Base-by-base conservation (phyloP, 2,888 invertebrate genomes). In the Abscondita cerata region DNA sequence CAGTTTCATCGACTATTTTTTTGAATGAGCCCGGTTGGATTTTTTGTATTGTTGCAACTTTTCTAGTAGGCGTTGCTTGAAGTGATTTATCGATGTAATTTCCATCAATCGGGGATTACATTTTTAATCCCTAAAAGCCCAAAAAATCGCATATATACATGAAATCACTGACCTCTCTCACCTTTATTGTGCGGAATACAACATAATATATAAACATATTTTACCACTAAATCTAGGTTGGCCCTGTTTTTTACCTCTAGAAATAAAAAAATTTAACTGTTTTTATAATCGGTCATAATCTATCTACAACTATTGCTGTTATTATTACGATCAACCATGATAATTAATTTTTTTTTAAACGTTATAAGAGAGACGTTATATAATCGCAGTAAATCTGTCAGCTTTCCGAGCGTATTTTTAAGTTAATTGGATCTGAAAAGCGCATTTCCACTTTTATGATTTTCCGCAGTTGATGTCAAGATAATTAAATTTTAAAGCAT, bases 401-500 rank as follows among this genome's bases (percentile, higher is more conserved):
- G 71, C 66, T 51, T 71, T 63, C 58, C 67, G 68, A 63, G 69
- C 71, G 72, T 71, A 72, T 76, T 76, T 76, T 74, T 73, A 74
- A 76, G 74, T 76, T 78, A 78, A 77, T 78, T 77, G 75, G 68
- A 75, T 75, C 70, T 75, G 76, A 78, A 77, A 77, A 74, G 77
- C 75, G 74, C 73, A 74, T 74, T 77, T 76, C 76, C 77, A 75
- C 76, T 76, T 70, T 75, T 72, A 73, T 75, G 75, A 75, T 75
- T 76, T 76, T 76, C 76, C 76, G 75, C 75, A 75, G 75, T 76
- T 72, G 73, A 76, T 75, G 76, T 76, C 76, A 75, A 73, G 75
- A 76, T 77, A 77, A 77, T 77, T 77, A 77, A 77, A 77, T 76
- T 76, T 77, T 76, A 75, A 77, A 76, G 72, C 76, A 74, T 76